These are phyloP conservation scores for Cheilosia vulpina DNA, from an alignment of 2,888 invertebrate genomes.

Conservation along the genomic window DNA sequence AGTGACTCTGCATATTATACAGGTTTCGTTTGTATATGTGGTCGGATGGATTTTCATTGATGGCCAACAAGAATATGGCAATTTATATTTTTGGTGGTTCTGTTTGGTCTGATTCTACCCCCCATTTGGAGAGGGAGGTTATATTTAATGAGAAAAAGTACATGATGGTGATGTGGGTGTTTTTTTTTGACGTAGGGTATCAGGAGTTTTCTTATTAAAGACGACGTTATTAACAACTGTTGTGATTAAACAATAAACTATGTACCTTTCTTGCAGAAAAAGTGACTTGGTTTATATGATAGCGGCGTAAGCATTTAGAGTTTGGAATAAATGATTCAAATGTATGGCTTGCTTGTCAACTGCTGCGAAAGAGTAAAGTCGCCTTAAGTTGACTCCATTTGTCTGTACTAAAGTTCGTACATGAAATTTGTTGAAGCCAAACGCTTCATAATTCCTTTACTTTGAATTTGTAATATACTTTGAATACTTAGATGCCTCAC, in stretches of 20 bases:
- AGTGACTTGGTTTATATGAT: too few relatives aligned
- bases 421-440: too few relatives aligned
- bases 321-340: too few relatives aligned
- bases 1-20: constrained; percentile 44
- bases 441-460: too few relatives aligned
- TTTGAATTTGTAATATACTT: too few relatives aligned
- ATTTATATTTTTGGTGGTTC: constrained; percentile 31
- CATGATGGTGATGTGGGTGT: neutral
- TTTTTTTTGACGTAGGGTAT: neutral
- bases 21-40: constrained; percentile 26
- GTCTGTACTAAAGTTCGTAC: neutral
- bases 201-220: neutral
- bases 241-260: too few relatives aligned
- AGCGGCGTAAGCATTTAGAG: too few relatives aligned
- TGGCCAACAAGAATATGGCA: constrained; percentile 41
- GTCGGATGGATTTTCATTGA: constrained; percentile 57
- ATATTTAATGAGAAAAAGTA: constrained; percentile 25
- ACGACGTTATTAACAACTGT: neutral
- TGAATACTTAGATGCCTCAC: too few relatives aligned
- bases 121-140: neutral
- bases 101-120: constrained; percentile 46
- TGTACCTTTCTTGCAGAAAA: too few relatives aligned
- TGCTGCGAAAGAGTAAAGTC: too few relatives aligned
- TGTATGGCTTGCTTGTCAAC: too few relatives aligned
- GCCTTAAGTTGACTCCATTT: too few relatives aligned